phyloP scores from a whole-genome alignment of 2,797 vertebrate genomes.

The Mionectes olivaceus region DNA sequence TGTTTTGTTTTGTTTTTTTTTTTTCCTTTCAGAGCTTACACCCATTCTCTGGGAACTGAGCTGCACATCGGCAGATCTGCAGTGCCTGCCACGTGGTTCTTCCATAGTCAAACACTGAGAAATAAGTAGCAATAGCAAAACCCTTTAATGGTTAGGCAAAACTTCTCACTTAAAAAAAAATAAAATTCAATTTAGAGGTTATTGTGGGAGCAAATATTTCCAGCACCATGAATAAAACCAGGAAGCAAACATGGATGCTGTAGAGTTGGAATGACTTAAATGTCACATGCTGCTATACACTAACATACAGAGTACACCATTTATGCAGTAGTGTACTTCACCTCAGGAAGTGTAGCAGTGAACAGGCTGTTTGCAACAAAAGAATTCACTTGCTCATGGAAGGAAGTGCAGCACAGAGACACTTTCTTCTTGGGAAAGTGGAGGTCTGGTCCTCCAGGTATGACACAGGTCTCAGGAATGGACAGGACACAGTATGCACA shows the following conservation, averaged over 20 bases:
- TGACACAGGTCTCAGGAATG: background rate
- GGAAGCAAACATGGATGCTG: background rate
- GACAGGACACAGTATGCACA: background rate
- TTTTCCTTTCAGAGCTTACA: background rate
- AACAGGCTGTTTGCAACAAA: background rate
- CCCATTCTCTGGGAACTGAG: background rate
- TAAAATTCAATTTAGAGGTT: background rate
- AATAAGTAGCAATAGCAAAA: background rate
- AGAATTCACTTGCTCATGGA: fast-evolving
- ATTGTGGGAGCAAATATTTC: background rate
- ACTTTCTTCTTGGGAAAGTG: background rate
- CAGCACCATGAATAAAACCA: background rate
- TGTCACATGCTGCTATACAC: no score
- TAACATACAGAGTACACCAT: no score
- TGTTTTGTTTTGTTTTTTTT: background rate
- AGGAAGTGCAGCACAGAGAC: background rate
- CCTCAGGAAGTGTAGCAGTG: fast-evolving
- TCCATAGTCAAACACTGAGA: background rate
- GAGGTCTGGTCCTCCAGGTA: background rate
- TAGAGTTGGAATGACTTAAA: no score
- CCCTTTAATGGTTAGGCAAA: background rate
- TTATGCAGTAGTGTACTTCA: background rate
- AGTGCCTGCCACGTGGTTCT: fast-evolving
- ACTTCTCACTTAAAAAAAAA: background rate
- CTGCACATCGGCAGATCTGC: no score